Base-by-base conservation (phyloP, 2,113 vertebrate genomes). In the Ivindomyrus marchei region DNA sequence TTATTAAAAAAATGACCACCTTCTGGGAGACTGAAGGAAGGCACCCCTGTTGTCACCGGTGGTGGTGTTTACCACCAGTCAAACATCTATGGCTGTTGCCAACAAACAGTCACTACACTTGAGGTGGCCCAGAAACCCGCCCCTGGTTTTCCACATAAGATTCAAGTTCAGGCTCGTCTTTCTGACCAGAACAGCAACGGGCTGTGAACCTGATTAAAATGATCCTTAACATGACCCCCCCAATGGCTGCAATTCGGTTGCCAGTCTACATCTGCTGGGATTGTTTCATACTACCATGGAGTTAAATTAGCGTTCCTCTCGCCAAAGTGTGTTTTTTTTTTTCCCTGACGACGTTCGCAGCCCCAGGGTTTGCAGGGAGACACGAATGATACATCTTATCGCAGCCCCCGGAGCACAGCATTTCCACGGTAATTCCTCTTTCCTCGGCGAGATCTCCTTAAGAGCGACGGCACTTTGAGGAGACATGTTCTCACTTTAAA, bases 351-450 rank as follows among this genome's bases (percentile, higher is more conserved):
- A 70, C 0, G 27, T 27, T 88, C 5, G 0, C 89, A 88, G 8
- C 47, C 89, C 15, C 50, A 62, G 56, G 91, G 88, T 39, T 36
- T 89, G 31, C 88, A 88, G 10, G 50, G 89, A 31, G 90, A 91
- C 66, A 47, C 89, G 42, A 92, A 90, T 56, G 90, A 90, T 4
- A 77, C 53, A 47, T 91, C 10, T 70, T 50, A 50, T n/a, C 46
- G 49, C 42, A 91, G 36, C 56, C 88, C 62, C 3, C 66, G 89
- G 85, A 66, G 86, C 80, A 4, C 52, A 46, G 66, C 84, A 49
- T 90, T 90, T 90, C 91, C 87, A 83, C 56, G 86, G 15, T 62
- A 89, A 19, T 92, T 80, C 89, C 88, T 89, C 74, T 89, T 89
- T 86, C 87, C 90, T 58, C 87, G 46, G 39, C 42, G 77, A 91